Conservation (phyloP, 2,113 vertebrate species). For the Uria aalge region DNA sequence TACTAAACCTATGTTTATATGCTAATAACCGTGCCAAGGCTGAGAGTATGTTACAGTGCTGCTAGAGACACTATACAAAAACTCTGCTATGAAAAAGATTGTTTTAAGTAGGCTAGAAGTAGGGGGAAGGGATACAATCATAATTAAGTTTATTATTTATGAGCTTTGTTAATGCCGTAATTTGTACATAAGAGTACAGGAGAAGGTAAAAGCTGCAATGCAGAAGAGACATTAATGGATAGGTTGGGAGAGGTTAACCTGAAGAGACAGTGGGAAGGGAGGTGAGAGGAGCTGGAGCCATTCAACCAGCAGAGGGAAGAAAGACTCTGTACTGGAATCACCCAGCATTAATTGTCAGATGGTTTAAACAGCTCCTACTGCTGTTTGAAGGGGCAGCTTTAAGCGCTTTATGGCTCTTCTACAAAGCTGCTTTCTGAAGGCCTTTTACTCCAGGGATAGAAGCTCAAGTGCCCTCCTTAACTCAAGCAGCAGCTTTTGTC, state of each 20-base stretch:
- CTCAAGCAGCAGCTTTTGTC: not conserved
- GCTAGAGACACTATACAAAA: not conserved
- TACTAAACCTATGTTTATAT: not conserved
- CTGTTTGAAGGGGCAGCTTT: not conserved
- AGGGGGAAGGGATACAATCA: not conserved
- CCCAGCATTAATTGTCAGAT: not conserved
- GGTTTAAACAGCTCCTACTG: not conserved
- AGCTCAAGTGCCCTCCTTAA: not conserved
- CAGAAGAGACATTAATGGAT: not conserved
- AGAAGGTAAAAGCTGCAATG: not conserved
- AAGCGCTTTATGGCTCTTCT: not conserved
- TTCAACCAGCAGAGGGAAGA: not conserved
- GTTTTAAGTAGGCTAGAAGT: not conserved
- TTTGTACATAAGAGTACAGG: not conserved
- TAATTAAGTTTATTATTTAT: not conserved
- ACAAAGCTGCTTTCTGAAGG: not conserved
- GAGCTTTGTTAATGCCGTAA: not conserved
- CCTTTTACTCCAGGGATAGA: not conserved
- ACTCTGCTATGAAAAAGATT: not conserved
- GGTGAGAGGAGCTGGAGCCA: not conserved
- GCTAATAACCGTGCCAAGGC: not conserved
- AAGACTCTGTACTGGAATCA: not conserved
- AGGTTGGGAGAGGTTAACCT: not conserved
- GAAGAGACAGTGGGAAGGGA: not conserved
- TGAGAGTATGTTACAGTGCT: not conserved